Evolutionary conservation across 2,888 invertebrate genomes (phyloP).

Genomic region (Noctua janthina): DNA sequence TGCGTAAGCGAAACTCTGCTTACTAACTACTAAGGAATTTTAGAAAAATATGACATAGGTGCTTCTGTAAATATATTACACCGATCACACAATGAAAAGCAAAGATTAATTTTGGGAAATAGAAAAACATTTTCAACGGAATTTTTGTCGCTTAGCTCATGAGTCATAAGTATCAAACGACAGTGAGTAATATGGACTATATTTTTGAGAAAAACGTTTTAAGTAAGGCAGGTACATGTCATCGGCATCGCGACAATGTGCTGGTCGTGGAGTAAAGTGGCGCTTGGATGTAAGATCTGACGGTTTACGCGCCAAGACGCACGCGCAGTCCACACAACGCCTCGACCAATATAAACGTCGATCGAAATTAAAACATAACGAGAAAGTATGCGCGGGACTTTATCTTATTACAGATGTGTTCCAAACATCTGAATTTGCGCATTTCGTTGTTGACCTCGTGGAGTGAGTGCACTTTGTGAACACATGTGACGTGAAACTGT

Average conservation of each 20-base stretch:
- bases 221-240: slow-evolving; percentile 76
- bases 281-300: slow-evolving; percentile 62
- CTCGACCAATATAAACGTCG: slow-evolving; percentile 86
- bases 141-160: slow-evolving; percentile 49
- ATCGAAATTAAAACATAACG: slow-evolving; percentile 82
- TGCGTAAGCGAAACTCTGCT: slow-evolving; percentile 16
- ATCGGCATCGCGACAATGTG: slow-evolving; percentile 74
- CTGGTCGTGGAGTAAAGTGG: slow-evolving; percentile 53
- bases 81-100: slow-evolving; percentile 42
- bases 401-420: slow-evolving; percentile 64
- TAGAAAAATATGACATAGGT: slow-evolving; percentile 24
- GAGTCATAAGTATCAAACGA: slow-evolving; percentile 61
- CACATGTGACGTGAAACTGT: slow-evolving; percentile 61
- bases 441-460: slow-evolving; percentile 56
- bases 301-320: slow-evolving; percentile 79
- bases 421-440: slow-evolving; percentile 56
- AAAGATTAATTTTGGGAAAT: slow-evolving; percentile 52
- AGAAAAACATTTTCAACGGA: slow-evolving; percentile 54
- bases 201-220: slow-evolving; percentile 58
- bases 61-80: slow-evolving; percentile 24
- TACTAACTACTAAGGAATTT: slow-evolving; percentile 36
- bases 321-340: slow-evolving; percentile 84
- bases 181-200: slow-evolving; percentile 67
- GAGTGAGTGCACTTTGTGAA: slow-evolving; percentile 62
- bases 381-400: slow-evolving; percentile 77